Base-by-base conservation (phyloP, 2,797 vertebrate species). In the Serranus cabrilla region DNA sequence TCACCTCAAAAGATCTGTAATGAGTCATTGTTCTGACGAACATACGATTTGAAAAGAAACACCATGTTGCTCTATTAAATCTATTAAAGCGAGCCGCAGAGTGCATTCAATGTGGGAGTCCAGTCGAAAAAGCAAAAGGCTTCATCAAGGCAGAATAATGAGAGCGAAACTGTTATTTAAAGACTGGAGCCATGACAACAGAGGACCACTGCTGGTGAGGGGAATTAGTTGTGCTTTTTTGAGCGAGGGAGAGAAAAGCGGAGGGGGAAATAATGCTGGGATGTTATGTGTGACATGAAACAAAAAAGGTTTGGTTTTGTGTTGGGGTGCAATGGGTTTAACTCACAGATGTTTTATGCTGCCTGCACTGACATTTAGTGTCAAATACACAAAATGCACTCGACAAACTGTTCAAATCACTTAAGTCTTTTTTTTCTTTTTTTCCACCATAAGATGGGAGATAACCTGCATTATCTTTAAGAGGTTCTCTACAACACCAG, bases 101-200 rank as follows among this genome's bases (percentile, higher is more conserved):
- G 45, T 59, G 51, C 74, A 77, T 81, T 87, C 31, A 40, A 61
- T 74, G 81, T 85, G 78, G 82, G 82, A 86, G 83, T 81, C 78
- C 73, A 65, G 80, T 66, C 79, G 75, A 59, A 86, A n/a, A 90
- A 84, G 83, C 62, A 65, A 84, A 83, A 74, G 62, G 62, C 74
- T 80, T 67, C 40, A 18, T 60, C 63, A 68, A 91, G 83, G 80
- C 82, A 84, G 86, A 91, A 91, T 91, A 90, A 92, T 87, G 77
- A 90, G 74, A 82, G 67, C 23, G 34, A 78, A 84, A 68, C 83
- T 87, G 88, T 91, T 92, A 92, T 93, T 94, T 92, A 87, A 90
- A 92, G 89, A 89, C 88, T 83, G 93, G 85, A 85, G 68, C 86
- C 92, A 94, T 93, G 93, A 92, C 93, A 92, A 94, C 93, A 86